A percentile compares a stretch with the other conserved stretches of the same genome.
These are phyloP conservation scores for Ctenicera cuprea DNA, from an alignment of 2,888 invertebrate genomes.

Conservation along the genomic window DNA sequence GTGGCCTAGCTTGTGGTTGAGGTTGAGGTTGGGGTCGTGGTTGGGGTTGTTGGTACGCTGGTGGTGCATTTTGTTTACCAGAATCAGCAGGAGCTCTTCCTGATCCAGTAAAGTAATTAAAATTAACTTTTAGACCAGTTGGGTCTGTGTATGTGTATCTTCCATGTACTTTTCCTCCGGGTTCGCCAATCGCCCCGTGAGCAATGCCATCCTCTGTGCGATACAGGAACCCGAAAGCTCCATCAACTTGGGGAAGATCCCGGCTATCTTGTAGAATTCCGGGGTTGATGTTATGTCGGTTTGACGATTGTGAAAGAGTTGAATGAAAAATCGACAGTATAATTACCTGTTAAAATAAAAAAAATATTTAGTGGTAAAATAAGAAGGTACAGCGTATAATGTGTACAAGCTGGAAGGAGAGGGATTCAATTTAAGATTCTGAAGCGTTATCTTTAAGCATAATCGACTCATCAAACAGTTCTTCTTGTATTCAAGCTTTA, in stretches of 20 bases:
- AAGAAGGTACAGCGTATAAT: too few relatives aligned
- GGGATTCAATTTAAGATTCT: too few relatives aligned
- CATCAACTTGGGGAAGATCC: conserved; percentile 69
- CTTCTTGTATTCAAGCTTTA: too few relatives aligned
- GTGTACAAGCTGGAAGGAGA: too few relatives aligned
- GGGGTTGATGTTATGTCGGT: conserved; percentile 60
- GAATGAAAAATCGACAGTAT: background rate
- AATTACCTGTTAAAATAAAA: conserved; percentile 11
- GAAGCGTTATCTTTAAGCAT: too few relatives aligned
- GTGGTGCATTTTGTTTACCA: conserved; percentile 54
- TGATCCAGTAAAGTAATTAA: conserved; percentile 70
- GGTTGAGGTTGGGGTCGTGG: conserved; percentile 41
- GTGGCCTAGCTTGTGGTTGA: conserved; percentile 46
- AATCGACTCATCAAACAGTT: too few relatives aligned
- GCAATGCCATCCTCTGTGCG: conserved; percentile 71
- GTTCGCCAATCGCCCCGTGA: conserved; percentile 69
- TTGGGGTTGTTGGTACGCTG: conserved; percentile 24
- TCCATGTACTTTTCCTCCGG: conserved; percentile 69
- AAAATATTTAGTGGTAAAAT: background rate
- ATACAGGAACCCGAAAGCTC: conserved; percentile 71
- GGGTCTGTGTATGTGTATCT: conserved; percentile 71
- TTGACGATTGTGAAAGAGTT: background rate
- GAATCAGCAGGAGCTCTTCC: conserved; percentile 64
- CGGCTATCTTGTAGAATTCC: conserved; percentile 70
- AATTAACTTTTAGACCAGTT: conserved; percentile 71